Base-by-base conservation (phyloP, 2,888 invertebrate genomes). In the Stegana nigrithorax region DNA sequence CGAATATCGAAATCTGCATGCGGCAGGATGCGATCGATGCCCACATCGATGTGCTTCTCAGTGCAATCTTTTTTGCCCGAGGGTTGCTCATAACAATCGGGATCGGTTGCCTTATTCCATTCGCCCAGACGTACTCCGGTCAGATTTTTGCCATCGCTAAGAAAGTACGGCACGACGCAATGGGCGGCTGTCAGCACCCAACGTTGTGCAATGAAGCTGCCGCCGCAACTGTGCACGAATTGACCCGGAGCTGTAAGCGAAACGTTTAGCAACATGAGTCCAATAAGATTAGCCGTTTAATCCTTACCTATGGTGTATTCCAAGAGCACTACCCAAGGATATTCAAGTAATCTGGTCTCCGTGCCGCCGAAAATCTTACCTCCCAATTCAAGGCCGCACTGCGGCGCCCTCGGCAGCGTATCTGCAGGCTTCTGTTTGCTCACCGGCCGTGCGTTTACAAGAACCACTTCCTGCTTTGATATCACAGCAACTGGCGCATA, bases 151-250 rank as follows among this genome's bases (percentile, higher is more conserved):
- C 81, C 84, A 2, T 69, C 0, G 1, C 64, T 56, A 47, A 68
- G 3, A 2, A 91, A 90, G 12, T 91, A 79, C 0, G 89, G 89
- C 0, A 91, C 45, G 0, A 67, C 65, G 19, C 74, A 75, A 19
- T 78, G 74, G 6, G 73, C 74, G 1, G 74, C 74, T 0, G 74
- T 74, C 2, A 74, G 36, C 2, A 74, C 68, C 74, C 74, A 74
- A 0, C 74, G 68, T 23, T 73, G 70, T 4, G 78, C 75, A 17
- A 74, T 74, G 29, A 78, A 75, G 19, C 70, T 10, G 2, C 78
- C 92, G 0, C 92, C 92, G 73, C 92, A 93, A 68, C 90, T 89
- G 66, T 89, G 90, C 1, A 89, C 88, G 75, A 82, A 85, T 0
- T 86, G 86, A 6, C 87, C 87, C 32, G 87, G 88, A 79, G 88